phyloP scores from a whole-genome alignment of 2,797 vertebrate genomes.

The Spea hammondii region DNA sequence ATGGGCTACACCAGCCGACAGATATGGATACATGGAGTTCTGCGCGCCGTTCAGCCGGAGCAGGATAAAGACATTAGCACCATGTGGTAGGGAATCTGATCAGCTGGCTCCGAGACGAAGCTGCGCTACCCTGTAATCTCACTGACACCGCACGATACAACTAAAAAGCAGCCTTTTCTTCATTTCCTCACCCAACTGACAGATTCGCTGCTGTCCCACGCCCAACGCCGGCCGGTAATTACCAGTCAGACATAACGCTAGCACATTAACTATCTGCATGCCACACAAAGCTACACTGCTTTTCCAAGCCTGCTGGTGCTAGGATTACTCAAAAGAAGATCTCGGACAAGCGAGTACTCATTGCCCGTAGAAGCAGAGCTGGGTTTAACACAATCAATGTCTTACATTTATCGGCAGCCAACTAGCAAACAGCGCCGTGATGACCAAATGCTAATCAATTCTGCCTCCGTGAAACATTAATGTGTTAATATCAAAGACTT shows the following conservation, averaged over 20 bases:
- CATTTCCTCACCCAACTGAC: slow-evolving; percentile 45
- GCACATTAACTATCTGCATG: slow-evolving; percentile 1
- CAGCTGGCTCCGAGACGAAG: slow-evolving; percentile 30
- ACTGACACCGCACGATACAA: slow-evolving; percentile 34
- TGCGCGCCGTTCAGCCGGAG: not conserved
- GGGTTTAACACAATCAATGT: too few relatives aligned
- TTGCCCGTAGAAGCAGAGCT: too few relatives aligned
- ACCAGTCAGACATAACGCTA: slow-evolving; percentile 15
- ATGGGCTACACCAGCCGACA: slow-evolving; percentile 15
- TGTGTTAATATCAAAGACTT: too few relatives aligned
- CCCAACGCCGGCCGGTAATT: slow-evolving; percentile 35
- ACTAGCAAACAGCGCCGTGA: too few relatives aligned
- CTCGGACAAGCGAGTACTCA: too few relatives aligned
- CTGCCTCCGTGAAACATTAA: too few relatives aligned
- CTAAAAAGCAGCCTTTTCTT: slow-evolving; percentile 36
- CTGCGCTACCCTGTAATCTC: slow-evolving; percentile 45
- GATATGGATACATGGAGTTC: slow-evolving; percentile 16
- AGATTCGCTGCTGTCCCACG: slow-evolving; percentile 26
- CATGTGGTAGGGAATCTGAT: slow-evolving; percentile 24
- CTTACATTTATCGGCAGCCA: too few relatives aligned
- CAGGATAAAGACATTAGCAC: slow-evolving; percentile 19
- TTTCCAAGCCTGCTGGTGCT: not conserved
- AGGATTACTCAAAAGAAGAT: too few relatives aligned
- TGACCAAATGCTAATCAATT: too few relatives aligned
- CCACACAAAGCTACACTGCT: not conserved